A percentile compares a stretch with the other conserved stretches of the same genome.
Evolutionary conservation across 2,113 vertebrate genomes (phyloP).

Genomic region (Blennius ocellaris): DNA sequence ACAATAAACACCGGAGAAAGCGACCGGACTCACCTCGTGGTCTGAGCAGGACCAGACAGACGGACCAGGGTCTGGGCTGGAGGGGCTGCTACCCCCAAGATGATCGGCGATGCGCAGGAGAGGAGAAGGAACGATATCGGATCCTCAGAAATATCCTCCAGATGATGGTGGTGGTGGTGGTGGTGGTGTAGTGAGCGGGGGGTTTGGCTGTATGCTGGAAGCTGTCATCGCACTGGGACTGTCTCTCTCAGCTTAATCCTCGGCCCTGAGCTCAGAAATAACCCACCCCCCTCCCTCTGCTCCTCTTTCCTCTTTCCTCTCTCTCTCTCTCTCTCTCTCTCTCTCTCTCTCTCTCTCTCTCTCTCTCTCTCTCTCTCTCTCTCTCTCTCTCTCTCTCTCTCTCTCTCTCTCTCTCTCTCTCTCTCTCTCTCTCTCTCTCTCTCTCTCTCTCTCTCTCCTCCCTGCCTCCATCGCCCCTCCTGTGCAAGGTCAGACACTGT

Average conservation of each 20-base stretch:
- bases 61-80: conserved; percentile 35
- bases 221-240: conserved; percentile 80
- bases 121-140: conserved; percentile 11
- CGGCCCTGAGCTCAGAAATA: conserved; percentile 75
- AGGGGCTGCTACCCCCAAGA: conserved; percentile 17
- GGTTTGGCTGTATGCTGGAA: conserved; percentile 72
- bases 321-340: conserved; percentile 24
- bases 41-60: conserved; percentile 61
- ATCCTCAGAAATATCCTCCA: conserved; percentile 2
- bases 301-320: conserved; percentile 21
- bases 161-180: conserved; percentile 66
- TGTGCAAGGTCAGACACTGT: conserved; percentile 58
- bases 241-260: conserved; percentile 77
- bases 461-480: conserved; percentile 50
- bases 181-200: conserved; percentile 38
- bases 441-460: conserved; percentile 32
- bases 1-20: conserved; percentile 65
- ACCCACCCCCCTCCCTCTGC: conserved; percentile 62
- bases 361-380: conserved; percentile 31
- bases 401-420: conserved; percentile 37
- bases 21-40: conserved; percentile 81
- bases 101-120: conserved; percentile 27
- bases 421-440: conserved; percentile 28
- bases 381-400: conserved; percentile 23
- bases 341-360: conserved; percentile 34